A percentile compares a stretch with the other conserved stretches of the same genome.
phyloP scores from a whole-genome alignment of 2,888 invertebrate species.

The Aporophyla nigra region DNA sequence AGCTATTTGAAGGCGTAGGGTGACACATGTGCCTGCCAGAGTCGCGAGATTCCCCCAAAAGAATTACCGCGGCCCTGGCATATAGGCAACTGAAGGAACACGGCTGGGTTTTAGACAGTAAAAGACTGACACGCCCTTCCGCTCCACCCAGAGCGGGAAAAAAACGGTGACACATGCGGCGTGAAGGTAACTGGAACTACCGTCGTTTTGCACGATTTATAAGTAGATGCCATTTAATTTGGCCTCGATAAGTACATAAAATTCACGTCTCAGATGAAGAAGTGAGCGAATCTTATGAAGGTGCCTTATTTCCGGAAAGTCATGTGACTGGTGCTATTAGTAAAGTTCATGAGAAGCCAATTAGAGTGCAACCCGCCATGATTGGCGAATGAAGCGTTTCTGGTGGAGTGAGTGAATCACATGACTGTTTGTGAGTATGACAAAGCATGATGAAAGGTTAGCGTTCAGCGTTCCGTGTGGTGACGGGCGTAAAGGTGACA shows the following conservation, averaged over 20 bases:
- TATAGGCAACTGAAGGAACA: too few species aligned
- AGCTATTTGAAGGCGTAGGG: too few species aligned
- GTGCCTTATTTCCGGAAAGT: neutral
- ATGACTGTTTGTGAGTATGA: too few species aligned
- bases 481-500: too few species aligned
- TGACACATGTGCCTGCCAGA: too few species aligned
- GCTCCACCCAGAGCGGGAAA: too few species aligned
- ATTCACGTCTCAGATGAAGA: neutral
- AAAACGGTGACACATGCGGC: neutral
- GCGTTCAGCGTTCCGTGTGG: too few species aligned
- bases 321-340: slow-evolving; percentile 14
- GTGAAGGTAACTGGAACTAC: neutral
- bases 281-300: neutral
- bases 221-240: neutral
- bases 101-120: too few species aligned
- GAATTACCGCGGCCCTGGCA: too few species aligned
- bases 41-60: too few species aligned
- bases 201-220: neutral
- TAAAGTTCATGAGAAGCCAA: slow-evolving; percentile 40
- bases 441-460: too few species aligned
- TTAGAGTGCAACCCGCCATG: slow-evolving; percentile 19
- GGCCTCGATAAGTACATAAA: neutral
- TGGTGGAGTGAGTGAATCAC: neutral
- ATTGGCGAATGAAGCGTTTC: slow-evolving; percentile 5
- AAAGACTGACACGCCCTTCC: too few species aligned